These are phyloP conservation scores for Camptogramma bilineatum DNA, from an alignment of 2,888 invertebrate genomes.

Conservation along the genomic window DNA sequence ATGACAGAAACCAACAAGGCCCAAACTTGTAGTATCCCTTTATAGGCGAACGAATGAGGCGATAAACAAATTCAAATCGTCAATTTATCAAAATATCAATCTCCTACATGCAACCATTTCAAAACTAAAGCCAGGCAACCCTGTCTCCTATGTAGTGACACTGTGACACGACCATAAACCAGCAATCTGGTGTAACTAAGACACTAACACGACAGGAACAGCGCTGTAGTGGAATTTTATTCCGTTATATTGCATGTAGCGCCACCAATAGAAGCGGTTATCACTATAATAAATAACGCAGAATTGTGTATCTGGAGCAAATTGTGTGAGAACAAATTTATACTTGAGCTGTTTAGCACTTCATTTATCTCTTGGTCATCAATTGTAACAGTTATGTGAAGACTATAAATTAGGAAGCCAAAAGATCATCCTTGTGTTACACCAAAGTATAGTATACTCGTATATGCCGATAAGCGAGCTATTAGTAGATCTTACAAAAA, in stretches of 20 bases:
- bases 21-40: constrained; percentile 1
- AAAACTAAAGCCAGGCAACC: constrained; percentile 36
- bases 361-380: constrained; percentile 9
- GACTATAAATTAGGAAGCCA: constrained; percentile 12
- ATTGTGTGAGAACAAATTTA: constrained; percentile 47
- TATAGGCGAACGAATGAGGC: constrained; percentile 7
- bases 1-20: constrained; percentile 3
- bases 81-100: constrained; percentile 37
- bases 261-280: constrained; percentile 56
- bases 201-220: constrained; percentile 73
- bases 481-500: not conserved
- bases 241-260: constrained; percentile 67
- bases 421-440: constrained; percentile 11
- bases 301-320: constrained; percentile 50
- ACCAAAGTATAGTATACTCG: not conserved
- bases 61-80: constrained; percentile 12
- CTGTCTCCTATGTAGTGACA: constrained; percentile 42
- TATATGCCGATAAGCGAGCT: not conserved
- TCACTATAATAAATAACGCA: constrained; percentile 58
- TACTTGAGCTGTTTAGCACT: constrained; percentile 29
- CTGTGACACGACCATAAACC: constrained; percentile 66
- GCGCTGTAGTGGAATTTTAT: constrained; percentile 65
- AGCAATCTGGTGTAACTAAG: constrained; percentile 63
- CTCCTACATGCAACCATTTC: constrained; percentile 27
- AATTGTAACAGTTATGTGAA: constrained; percentile 7